phyloP scores from a whole-genome alignment of 2,113 vertebrate species.

The Amblyopsis rosae region DNA sequence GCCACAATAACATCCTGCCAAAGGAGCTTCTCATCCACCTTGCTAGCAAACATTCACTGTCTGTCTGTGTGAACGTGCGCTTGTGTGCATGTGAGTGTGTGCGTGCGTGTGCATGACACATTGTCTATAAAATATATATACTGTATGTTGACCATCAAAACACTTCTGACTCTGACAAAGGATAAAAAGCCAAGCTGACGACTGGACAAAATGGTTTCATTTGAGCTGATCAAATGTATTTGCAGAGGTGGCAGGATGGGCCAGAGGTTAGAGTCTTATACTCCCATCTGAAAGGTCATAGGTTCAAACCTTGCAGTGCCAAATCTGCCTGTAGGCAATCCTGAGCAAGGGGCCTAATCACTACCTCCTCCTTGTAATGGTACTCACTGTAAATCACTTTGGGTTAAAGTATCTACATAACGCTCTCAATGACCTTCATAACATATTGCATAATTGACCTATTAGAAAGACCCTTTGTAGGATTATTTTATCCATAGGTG shows the following conservation, averaged over 20 bases:
- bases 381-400: too few species aligned
- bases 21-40: slow-evolving; percentile 45
- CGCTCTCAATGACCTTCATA: neutral
- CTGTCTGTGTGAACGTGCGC: neutral
- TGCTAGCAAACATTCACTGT: slow-evolving; percentile 13
- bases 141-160: neutral
- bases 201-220: slow-evolving; percentile 26
- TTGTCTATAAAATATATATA: neutral
- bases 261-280: neutral
- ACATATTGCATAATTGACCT: slow-evolving; percentile 30
- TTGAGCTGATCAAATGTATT: slow-evolving; percentile 27
- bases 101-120: neutral
- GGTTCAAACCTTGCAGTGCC: too few species aligned
- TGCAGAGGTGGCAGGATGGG: slow-evolving; percentile 1
- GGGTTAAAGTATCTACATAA: too few species aligned
- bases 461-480: slow-evolving; percentile 3
- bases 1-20: slow-evolving; percentile 66
- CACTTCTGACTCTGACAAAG: slow-evolving; percentile 6
- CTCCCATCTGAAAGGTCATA: slow-evolving; percentile 23
- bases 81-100: neutral
- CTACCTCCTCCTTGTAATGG: too few species aligned
- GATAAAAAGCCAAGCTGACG: slow-evolving; percentile 31
- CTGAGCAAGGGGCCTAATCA: too few species aligned
- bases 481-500: neutral
- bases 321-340: too few species aligned